Percentiles rank a stretch among this genome's conserved stretches.
phyloP scores from a whole-genome alignment of 1,140 invertebrate species.

The Cydia fagiglandana region DNA sequence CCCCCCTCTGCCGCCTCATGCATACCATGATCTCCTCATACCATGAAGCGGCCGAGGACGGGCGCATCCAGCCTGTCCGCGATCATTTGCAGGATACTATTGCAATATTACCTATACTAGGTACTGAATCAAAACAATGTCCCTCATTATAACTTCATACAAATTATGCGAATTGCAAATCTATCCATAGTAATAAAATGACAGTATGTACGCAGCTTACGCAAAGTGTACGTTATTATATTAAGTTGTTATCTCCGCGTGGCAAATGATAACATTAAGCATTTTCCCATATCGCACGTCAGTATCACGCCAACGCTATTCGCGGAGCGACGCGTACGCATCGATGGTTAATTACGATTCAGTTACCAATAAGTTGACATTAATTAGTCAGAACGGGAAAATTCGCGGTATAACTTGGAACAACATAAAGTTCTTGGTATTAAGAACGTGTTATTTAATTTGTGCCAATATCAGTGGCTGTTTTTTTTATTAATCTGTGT shows the following conservation, averaged over 20 bases:
- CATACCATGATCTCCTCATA: too few species aligned
- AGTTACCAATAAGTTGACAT: neutral
- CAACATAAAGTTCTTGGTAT: neutral
- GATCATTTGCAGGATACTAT: too few species aligned
- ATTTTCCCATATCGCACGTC: constrained; percentile 1
- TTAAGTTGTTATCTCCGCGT: constrained; percentile 16
- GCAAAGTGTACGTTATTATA: neutral
- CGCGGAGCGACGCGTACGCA: constrained; percentile 1
- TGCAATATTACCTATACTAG: too few species aligned
- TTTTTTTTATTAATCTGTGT: neutral
- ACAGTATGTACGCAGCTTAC: neutral
- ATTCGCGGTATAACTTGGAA: neutral
- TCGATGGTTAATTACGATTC: neutral
- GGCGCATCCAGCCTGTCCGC: too few species aligned
- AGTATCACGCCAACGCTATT: constrained; percentile 12
- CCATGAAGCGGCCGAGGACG: too few species aligned
- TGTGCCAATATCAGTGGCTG: constrained; percentile 17
- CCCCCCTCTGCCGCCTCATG: too few species aligned
- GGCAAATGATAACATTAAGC: constrained; percentile 27
- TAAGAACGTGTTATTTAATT: constrained; percentile 1
- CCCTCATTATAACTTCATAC: neutral
- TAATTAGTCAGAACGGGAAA: neutral
- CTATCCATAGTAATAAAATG: neutral
- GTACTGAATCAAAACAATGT: neutral
- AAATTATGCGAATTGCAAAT: neutral